Conservation (phyloP, 1,140 invertebrate genomes). For the Drosophila insularis region DNA sequence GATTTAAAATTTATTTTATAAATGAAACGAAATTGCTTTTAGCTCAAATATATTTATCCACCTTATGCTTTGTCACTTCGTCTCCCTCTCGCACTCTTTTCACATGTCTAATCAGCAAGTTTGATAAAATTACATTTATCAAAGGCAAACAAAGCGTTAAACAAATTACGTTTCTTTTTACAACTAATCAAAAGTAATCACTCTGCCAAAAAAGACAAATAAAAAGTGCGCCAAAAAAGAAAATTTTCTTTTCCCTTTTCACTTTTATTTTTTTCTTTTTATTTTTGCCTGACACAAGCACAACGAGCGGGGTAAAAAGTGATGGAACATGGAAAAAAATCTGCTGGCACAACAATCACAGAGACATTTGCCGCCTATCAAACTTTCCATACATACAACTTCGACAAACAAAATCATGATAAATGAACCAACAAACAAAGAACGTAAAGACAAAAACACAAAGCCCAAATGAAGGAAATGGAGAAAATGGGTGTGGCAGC, state of each 20-base stretch:
- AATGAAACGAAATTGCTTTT: slow-evolving; percentile 3
- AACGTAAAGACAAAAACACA: slow-evolving; percentile 52
- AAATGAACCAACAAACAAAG: slow-evolving; percentile 73
- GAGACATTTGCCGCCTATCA: slow-evolving; percentile 76
- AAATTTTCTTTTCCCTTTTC: slow-evolving; percentile 35
- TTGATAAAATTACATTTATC: slow-evolving; percentile 72
- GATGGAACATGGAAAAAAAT: not conserved
- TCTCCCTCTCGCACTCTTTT: not conserved
- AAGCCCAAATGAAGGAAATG: not conserved
- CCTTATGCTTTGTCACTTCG: slow-evolving; percentile 40
- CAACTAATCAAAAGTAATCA: slow-evolving; percentile 81
- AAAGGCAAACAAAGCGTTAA: slow-evolving; percentile 60
- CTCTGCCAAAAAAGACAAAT: slow-evolving; percentile 48
- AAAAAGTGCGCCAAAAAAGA: slow-evolving; percentile 74
- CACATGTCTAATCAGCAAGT: slow-evolving; percentile 63
- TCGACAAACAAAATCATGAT: slow-evolving; percentile 80
- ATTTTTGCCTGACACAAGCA: slow-evolving; percentile 34
- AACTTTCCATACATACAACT: slow-evolving; percentile 56
- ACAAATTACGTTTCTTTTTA: slow-evolving; percentile 80
- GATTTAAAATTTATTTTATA: not conserved
- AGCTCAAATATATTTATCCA: not conserved
- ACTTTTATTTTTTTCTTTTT: slow-evolving; percentile 11
- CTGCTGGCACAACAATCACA: slow-evolving; percentile 63
- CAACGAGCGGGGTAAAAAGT: slow-evolving; percentile 34
- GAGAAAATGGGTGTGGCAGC: not conserved